Evolutionary conservation across 1,140 invertebrate genomes (phyloP).

Genomic region (Drosophila grimshawi): DNA sequence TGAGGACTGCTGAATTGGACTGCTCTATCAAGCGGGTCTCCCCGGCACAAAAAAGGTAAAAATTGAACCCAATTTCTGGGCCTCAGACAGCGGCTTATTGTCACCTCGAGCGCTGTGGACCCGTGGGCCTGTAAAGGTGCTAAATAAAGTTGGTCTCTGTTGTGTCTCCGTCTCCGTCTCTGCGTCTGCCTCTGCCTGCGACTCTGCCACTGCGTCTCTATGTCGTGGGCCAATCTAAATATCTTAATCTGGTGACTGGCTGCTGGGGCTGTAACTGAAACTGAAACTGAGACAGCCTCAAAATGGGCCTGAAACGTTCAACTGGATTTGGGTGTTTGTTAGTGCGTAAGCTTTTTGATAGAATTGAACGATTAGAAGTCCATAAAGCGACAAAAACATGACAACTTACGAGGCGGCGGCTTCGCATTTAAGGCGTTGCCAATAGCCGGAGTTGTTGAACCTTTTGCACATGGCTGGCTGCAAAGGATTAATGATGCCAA

Average conservation of each 20-base stretch:
- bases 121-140: conserved; percentile 35
- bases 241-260: conserved; percentile 77
- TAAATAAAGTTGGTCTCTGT: conserved; percentile 47
- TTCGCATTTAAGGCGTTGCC: conserved; percentile 71
- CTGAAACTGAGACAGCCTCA: conserved; percentile 37
- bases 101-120: conserved; percentile 65
- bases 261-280: conserved; percentile 19
- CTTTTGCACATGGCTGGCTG: conserved; percentile 35
- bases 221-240: conserved; percentile 79
- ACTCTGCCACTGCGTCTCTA: conserved; percentile 9
- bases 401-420: conserved; percentile 74
- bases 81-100: conserved; percentile 67
- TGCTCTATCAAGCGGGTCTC: conserved; percentile 59
- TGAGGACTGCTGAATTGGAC: conserved; percentile 17
- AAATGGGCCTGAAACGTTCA: conserved; percentile 52
- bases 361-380: conserved; percentile 84
- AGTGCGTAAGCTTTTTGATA: conserved; percentile 84
- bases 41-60: conserved; percentile 70
- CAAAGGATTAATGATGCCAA: conserved; percentile 83
- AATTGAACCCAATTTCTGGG: conserved; percentile 76
- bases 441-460: conserved; percentile 25
- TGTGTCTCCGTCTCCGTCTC: conserved; percentile 40
- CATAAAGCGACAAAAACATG: conserved; percentile 85
- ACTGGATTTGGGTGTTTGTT: conserved; percentile 74
- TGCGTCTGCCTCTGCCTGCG: conserved; percentile 20